These are phyloP conservation scores for Drosophila pachea DNA, from an alignment of 1,140 invertebrate genomes.

Conservation along the genomic window DNA sequence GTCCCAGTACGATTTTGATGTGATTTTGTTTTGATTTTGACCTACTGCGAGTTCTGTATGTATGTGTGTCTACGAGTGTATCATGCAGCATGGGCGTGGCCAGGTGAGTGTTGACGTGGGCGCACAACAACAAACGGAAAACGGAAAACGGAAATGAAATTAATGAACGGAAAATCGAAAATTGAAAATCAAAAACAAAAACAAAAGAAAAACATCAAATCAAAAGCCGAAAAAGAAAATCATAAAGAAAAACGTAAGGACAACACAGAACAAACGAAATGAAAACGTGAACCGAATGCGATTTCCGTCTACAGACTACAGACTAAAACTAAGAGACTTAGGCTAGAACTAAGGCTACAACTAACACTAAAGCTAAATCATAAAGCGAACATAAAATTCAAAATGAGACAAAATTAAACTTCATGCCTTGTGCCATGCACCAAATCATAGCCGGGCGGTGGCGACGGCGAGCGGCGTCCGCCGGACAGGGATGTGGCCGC, in stretches of 20 bases:
- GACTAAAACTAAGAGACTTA: background rate
- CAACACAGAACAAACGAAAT: constrained; percentile 22
- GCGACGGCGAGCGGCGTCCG: constrained; percentile 68
- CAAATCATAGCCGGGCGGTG: constrained; percentile 79
- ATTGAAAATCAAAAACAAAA: constrained; percentile 30
- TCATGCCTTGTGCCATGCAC: constrained; percentile 80
- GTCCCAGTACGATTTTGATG: constrained; percentile 29
- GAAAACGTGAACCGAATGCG: background rate
- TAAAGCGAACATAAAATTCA: constrained; percentile 26
- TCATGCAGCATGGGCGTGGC: constrained; percentile 43
- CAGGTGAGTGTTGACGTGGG: constrained; percentile 24
- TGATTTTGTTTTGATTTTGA: background rate
- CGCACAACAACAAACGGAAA: constrained; percentile 24
- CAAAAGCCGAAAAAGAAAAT: constrained; percentile 4
- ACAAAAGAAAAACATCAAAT: constrained; percentile 11
- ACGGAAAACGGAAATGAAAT: background rate
- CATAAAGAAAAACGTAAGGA: constrained; percentile 16
- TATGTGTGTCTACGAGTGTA: background rate
- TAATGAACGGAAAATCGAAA: too few relatives aligned
- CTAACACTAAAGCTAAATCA: constrained; percentile 8
- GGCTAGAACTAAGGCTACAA: background rate
- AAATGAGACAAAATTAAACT: constrained; percentile 58
- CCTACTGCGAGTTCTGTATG: constrained; percentile 5
- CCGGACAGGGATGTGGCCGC: constrained; percentile 32
- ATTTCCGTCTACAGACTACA: background rate